Conservation (phyloP, 2,113 vertebrate genomes). For the Vireo altiloquus region DNA sequence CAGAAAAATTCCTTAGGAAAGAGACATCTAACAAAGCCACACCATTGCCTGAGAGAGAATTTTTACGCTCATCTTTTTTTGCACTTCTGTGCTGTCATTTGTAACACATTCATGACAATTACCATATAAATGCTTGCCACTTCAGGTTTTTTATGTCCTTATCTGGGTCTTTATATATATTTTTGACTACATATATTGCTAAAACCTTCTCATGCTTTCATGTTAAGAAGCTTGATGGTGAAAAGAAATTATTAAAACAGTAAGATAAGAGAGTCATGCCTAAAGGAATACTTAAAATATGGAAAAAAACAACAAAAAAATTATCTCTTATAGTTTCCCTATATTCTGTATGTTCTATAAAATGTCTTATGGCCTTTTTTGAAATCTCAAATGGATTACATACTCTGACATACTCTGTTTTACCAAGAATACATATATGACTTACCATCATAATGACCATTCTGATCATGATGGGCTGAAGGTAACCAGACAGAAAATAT, state of each 20-base stretch:
- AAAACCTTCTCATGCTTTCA: background rate
- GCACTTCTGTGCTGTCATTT: background rate
- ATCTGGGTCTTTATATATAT: background rate
- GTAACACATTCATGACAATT: background rate
- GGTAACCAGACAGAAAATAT: background rate
- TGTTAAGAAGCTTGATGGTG: background rate
- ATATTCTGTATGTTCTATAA: fast-evolving
- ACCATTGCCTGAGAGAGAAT: background rate
- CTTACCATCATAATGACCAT: background rate
- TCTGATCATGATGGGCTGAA: background rate
- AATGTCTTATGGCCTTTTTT: background rate
- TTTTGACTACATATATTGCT: background rate
- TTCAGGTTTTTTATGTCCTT: background rate
- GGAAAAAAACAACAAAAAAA: background rate
- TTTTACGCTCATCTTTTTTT: background rate
- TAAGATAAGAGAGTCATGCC: background rate
- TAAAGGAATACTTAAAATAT: background rate
- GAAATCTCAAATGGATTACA: background rate
- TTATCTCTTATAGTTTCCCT: background rate
- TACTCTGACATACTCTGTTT: background rate
- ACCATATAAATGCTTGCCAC: background rate
- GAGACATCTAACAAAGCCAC: background rate
- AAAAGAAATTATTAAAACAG: background rate
- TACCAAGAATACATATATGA: background rate
- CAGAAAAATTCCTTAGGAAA: background rate